phyloP scores from a whole-genome alignment of 2,888 invertebrate species.

The Agonopterix alstromeriana region DNA sequence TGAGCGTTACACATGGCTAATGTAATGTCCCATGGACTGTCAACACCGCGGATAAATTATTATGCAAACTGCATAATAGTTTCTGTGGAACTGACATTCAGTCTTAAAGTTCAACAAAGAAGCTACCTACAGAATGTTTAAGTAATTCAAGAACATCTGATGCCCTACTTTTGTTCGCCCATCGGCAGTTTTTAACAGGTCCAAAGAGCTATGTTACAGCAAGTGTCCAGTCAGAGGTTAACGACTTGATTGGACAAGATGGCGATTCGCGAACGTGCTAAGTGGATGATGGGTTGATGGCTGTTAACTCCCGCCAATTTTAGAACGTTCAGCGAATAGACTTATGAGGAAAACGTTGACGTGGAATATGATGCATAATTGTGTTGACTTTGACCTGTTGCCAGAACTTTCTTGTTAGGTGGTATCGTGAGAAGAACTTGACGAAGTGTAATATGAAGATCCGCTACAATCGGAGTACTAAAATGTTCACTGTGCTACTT shows the following conservation, averaged over 20 bases:
- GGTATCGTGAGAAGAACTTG: slow-evolving; percentile 28
- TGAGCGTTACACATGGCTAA: slow-evolving; percentile 7
- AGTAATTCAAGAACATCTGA: slow-evolving; percentile 11
- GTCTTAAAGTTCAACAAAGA: no score
- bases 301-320: slow-evolving; percentile 32
- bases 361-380: slow-evolving; percentile 7
- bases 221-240: slow-evolving; percentile 49
- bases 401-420: slow-evolving; percentile 4
- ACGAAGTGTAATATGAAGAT: slow-evolving; percentile 22
- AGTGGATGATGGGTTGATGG: slow-evolving; percentile 59
- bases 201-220: slow-evolving; percentile 10
- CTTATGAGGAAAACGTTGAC: slow-evolving; percentile 4
- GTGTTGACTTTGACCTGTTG: slow-evolving; percentile 8
- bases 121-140: no score
- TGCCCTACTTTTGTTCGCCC: slow-evolving; percentile 10
- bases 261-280: slow-evolving; percentile 63
- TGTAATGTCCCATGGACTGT: slow-evolving; percentile 13
- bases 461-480: slow-evolving; percentile 25
- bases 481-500: slow-evolving; percentile 43
- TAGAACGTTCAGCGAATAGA: slow-evolving; percentile 14
- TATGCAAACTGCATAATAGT: slow-evolving; percentile 8
- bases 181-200: slow-evolving; percentile 3
- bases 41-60: slow-evolving; percentile 12
- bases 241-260: slow-evolving; percentile 67
- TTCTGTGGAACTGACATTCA: no score